phyloP scores from a whole-genome alignment of 2,113 vertebrate genomes.

The Glareola pratincola region DNA sequence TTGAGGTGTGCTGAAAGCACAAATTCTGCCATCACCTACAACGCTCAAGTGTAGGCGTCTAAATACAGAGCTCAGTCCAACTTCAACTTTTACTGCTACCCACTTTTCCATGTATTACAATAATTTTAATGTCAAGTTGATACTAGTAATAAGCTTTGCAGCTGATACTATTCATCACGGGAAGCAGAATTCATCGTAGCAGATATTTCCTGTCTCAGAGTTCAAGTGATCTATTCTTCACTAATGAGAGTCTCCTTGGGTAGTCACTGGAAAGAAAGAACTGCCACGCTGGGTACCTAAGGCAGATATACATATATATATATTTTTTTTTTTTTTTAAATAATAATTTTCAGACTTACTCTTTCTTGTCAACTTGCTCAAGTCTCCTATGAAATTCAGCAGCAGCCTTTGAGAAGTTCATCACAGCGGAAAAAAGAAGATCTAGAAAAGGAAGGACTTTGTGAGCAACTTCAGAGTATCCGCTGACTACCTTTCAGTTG shows the following conservation, averaged over 20 bases:
- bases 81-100: not conserved
- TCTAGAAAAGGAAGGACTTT: constrained; percentile 68
- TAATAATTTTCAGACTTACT: constrained; percentile 75
- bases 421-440: constrained; percentile 86
- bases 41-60: not conserved
- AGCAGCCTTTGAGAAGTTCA: constrained; percentile 85
- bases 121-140: not conserved
- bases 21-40: not conserved
- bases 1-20: not conserved
- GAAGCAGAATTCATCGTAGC: not conserved
- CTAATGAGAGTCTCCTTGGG: not conserved
- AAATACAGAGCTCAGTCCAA: not conserved
- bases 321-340: too few relatives aligned
- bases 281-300: not conserved
- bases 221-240: not conserved
- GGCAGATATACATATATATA: not conserved
- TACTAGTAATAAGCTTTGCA: not conserved
- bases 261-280: not conserved
- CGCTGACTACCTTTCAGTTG: not conserved
- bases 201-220: not conserved
- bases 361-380: constrained; percentile 73
- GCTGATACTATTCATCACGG: not conserved
- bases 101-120: not conserved
- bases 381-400: constrained; percentile 82
- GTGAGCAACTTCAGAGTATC: not conserved